A percentile compares a stretch with the other conserved stretches of the same genome.
Evolutionary conservation across 2,797 vertebrate species (phyloP).

Genomic region (Kryptopterus vitreolus): DNA sequence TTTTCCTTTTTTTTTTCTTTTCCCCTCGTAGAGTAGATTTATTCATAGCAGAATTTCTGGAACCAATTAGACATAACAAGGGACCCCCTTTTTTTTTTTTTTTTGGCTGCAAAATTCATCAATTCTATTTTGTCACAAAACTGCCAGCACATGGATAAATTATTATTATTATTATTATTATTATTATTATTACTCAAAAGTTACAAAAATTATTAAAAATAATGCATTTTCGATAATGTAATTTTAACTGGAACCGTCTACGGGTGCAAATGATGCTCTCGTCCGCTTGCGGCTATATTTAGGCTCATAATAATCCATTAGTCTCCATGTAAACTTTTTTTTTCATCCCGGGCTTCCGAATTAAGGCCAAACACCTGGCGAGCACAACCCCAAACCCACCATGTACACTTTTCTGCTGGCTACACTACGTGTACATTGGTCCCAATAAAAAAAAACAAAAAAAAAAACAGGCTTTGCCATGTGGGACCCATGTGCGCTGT

Average conservation of each 20-base stretch:
- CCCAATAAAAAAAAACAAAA: slow-evolving; percentile 81
- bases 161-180: slow-evolving; percentile 35
- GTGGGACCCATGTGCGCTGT: slow-evolving; percentile 82
- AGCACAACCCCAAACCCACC: slow-evolving; percentile 41
- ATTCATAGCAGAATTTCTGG: slow-evolving; percentile 67
- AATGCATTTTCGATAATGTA: slow-evolving; percentile 8
- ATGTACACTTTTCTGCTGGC: slow-evolving; percentile 35
- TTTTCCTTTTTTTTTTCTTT: not conserved
- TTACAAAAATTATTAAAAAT: slow-evolving; percentile 12
- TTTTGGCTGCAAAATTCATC: slow-evolving; percentile 56
- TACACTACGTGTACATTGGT: slow-evolving; percentile 53
- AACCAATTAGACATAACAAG: slow-evolving; percentile 71
- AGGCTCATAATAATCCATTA: slow-evolving; percentile 20
- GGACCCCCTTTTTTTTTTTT: slow-evolving; percentile 61
- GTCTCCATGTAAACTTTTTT: slow-evolving; percentile 22
- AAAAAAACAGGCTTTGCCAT: slow-evolving; percentile 71
- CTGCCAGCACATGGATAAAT: slow-evolving; percentile 9
- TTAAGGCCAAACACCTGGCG: slow-evolving; percentile 52
- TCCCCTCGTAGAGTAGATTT: slow-evolving; percentile 36
- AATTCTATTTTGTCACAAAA: slow-evolving; percentile 19
- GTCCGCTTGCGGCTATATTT: not conserved
- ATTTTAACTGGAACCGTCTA: slow-evolving; percentile 22
- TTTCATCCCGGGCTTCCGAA: slow-evolving; percentile 17
- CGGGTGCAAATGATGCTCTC: slow-evolving; percentile 3
- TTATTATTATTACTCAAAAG: slow-evolving; percentile 31